Percentiles rank a stretch among this genome's conserved stretches.
phyloP scores from a whole-genome alignment of 2,888 invertebrate genomes.

The Heliconius cydno region DNA sequence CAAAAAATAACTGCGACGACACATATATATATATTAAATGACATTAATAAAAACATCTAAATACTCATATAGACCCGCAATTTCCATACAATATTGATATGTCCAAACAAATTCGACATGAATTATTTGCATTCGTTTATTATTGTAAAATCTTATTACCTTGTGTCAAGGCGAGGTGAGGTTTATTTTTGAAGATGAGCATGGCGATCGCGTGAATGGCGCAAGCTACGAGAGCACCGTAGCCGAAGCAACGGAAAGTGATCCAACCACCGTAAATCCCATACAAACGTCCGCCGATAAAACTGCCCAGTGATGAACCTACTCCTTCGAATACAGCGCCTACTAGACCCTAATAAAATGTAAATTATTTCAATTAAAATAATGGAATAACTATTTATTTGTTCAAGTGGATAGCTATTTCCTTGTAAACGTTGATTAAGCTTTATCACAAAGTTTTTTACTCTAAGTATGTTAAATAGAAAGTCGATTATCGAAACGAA shows the following conservation, averaged over 20 bases:
- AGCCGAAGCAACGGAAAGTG: conserved; percentile 89
- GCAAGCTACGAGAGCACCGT: conserved; percentile 85
- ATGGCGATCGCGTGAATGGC: conserved; percentile 84
- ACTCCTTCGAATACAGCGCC: conserved; percentile 94
- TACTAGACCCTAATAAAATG: conserved; percentile 86
- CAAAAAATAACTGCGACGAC: conserved; percentile 1
- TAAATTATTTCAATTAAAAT: background rate
- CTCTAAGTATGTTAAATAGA: too few relatives aligned
- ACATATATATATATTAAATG: background rate
- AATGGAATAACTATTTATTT: background rate
- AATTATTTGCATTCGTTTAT: conserved; percentile 6
- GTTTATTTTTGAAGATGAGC: conserved; percentile 58
- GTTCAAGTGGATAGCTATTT: background rate
- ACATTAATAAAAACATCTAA: conserved; percentile 3
- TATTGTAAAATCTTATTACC: conserved; percentile 60
- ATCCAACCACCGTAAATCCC: conserved; percentile 85
- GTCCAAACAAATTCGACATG: background rate
- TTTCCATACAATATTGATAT: conserved; percentile 6
- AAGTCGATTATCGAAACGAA: too few relatives aligned
- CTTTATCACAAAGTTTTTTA: too few relatives aligned
- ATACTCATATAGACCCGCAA: conserved; percentile 6
- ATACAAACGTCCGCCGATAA: conserved; percentile 89
- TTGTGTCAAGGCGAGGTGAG: conserved; percentile 56
- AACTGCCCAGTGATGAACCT: conserved; percentile 91
- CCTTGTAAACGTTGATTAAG: too few relatives aligned